Conservation (phyloP, 2,797 vertebrate genomes). For the Urocyon cinereoargenteus region DNA sequence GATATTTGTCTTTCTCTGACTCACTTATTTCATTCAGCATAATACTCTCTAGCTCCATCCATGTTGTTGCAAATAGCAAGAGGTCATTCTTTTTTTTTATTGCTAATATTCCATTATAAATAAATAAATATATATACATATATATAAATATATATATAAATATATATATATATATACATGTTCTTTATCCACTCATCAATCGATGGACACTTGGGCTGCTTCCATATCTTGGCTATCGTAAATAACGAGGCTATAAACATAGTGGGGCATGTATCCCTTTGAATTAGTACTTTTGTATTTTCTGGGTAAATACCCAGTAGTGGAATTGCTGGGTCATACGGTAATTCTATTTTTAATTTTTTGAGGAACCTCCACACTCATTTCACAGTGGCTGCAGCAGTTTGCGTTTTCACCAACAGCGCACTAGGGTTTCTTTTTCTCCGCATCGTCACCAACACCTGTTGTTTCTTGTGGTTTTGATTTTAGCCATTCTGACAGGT, state of each 20-base stretch:
- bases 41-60: not conserved
- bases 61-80: not conserved
- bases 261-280: not conserved
- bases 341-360: not conserved
- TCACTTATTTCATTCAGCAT: not conserved
- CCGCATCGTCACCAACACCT: not conserved
- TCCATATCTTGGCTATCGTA: too few relatives aligned
- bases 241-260: not conserved
- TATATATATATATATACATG: too few relatives aligned
- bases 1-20: not conserved
- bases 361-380: not conserved
- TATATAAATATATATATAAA: too few relatives aligned
- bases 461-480: too few relatives aligned
- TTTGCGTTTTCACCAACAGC: not conserved
- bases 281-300: not conserved
- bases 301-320: not conserved
- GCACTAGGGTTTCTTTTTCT: not conserved
- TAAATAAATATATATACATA: too few relatives aligned
- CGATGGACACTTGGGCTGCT: not conserved
- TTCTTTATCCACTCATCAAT: not conserved
- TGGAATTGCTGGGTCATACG: not conserved
- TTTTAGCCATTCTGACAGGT: not conserved
- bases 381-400: not conserved
- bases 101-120: not conserved
- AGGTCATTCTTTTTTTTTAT: not conserved